A percentile compares a stretch with the other conserved stretches of the same genome.
Conservation (phyloP, 92 coral and sea anemone genomes). For the Pocillopora meandrina region DNA sequence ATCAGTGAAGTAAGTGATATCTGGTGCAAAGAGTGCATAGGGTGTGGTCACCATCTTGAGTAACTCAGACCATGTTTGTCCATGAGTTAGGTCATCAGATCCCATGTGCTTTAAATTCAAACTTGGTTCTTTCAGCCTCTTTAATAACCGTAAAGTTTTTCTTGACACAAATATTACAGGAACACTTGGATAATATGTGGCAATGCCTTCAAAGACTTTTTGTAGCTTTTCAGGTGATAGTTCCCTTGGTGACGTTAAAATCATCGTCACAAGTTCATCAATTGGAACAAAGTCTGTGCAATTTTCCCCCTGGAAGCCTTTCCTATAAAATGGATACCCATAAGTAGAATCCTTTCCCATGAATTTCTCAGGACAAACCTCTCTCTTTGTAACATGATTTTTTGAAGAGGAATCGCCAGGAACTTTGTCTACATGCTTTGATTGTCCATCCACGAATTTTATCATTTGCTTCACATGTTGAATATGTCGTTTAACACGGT, state of each 20-base stretch:
- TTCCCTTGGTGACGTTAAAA: conserved; percentile 56
- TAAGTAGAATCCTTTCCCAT: conserved; percentile 72
- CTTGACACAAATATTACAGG: background rate
- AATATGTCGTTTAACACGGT: background rate
- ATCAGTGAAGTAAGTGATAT: conserved; percentile 57
- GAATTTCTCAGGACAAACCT: conserved; percentile 92
- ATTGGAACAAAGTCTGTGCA: conserved; percentile 78
- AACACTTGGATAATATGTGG: conserved; percentile 5
- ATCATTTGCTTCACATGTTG: conserved; percentile 44
- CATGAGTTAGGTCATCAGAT: conserved; percentile 21
- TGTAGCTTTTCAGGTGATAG: conserved; percentile 28
- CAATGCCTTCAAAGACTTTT: conserved; percentile 24
- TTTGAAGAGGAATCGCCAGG: background rate
- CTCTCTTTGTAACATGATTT: conserved; percentile 29
- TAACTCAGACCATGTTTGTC: conserved; percentile 43
- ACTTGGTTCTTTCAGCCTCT: background rate
- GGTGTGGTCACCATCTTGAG: conserved; percentile 47
- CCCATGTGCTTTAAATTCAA: background rate
- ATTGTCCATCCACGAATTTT: conserved; percentile 40
- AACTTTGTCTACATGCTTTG: conserved; percentile 6
- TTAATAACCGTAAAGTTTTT: background rate
- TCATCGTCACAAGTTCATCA: conserved; percentile 66
- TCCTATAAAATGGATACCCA: conserved; percentile 92
- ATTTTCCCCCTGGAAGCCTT: conserved; percentile 75
- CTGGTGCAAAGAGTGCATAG: conserved; percentile 55